Conservation (phyloP, 2,888 invertebrate species). For the Drosophila emarginata region DNA sequence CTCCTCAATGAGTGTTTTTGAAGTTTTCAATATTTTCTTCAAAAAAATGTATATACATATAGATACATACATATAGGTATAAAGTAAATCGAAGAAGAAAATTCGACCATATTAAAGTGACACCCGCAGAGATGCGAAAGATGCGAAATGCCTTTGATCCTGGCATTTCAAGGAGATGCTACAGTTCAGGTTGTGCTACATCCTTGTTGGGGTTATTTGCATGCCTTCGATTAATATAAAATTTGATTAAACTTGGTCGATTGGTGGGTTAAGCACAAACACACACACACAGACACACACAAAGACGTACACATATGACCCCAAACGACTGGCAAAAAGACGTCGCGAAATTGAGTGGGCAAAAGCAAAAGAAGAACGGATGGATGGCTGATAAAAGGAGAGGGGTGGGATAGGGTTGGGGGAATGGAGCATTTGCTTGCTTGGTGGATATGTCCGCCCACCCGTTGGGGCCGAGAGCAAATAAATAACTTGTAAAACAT, state of each 20-base stretch:
- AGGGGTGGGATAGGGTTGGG: not conserved
- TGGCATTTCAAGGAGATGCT: conserved; percentile 24
- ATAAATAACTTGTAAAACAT: conserved; percentile 79
- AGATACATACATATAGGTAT: conserved; percentile 29
- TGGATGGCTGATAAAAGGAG: not conserved
- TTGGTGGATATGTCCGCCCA: not conserved
- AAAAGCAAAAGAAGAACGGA: conserved; percentile 32
- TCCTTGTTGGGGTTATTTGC: conserved; percentile 62
- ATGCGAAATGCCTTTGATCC: conserved; percentile 59
- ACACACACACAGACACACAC: conserved; percentile 38
- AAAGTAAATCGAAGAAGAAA: conserved; percentile 11
- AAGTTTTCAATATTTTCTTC: conserved; percentile 58
- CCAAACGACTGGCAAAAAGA: conserved; percentile 44
- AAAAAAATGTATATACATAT: conserved; percentile 31
- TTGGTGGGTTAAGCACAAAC: conserved; percentile 68
- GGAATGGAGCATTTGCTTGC: not conserved
- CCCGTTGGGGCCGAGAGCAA: conserved; percentile 58
- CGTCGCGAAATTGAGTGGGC: conserved; percentile 38
- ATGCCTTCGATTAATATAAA: conserved; percentile 76
- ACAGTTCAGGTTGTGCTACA: conserved; percentile 45
- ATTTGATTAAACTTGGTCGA: conserved; percentile 76
- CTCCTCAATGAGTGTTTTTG: conserved; percentile 51
- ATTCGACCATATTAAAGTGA: conserved; percentile 52
- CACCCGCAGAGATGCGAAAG: conserved; percentile 36
- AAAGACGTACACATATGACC: conserved; percentile 49